These are phyloP conservation scores for Odontamblyopus lacepedii DNA, from an alignment of 2,797 vertebrate species.

Conservation along the genomic window DNA sequence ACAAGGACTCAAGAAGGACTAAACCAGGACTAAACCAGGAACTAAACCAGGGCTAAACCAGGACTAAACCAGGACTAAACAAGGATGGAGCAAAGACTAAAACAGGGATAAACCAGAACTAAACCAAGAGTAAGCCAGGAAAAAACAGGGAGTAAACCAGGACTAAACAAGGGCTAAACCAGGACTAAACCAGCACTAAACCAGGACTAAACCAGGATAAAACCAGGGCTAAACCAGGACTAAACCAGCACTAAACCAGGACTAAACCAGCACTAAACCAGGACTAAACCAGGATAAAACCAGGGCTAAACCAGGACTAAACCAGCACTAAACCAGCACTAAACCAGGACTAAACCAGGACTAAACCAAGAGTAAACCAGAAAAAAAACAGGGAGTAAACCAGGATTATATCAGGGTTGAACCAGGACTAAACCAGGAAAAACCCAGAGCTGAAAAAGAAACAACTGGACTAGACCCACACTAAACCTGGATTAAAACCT, in stretches of 20 bases:
- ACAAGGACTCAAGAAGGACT: background rate
- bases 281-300: too few species aligned
- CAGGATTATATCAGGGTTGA: background rate
- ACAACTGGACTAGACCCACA: background rate
- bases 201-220: background rate
- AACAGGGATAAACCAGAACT: too few species aligned
- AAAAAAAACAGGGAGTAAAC: background rate
- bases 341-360: background rate
- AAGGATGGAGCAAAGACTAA: too few species aligned
- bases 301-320: too few species aligned
- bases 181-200: too few species aligned
- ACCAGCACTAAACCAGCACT: background rate
- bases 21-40: background rate
- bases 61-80: background rate
- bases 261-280: background rate
- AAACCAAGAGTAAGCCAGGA: background rate
- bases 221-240: background rate
- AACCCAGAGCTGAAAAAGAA: background rate
- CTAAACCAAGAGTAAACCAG: background rate
- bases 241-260: too few species aligned
- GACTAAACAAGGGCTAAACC: too few species aligned
- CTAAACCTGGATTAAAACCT: too few species aligned
- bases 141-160: too few species aligned
- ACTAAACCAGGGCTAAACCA: too few species aligned
- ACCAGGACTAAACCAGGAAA: background rate